Evolutionary conservation across 1,140 invertebrate genomes (phyloP), one percentile per base, ranked within the genome.

Genomic region (Aricia agestis): DNA sequence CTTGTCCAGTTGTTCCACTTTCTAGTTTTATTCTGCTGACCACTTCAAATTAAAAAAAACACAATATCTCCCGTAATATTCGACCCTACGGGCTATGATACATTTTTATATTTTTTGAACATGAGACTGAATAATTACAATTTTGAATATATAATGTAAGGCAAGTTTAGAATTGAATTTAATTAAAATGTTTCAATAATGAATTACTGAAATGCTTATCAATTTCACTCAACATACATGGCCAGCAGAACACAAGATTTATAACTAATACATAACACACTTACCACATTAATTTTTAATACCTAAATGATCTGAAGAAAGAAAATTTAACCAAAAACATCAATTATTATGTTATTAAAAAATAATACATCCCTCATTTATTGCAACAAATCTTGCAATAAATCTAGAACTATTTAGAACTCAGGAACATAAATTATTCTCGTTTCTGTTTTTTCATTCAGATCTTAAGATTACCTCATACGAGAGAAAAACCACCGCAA

Each of bases 251-350:
- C 73, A 72, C 74, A 70, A 73, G 42, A 52, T 76, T 73, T 70
- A 59, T 75, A 76, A 59, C 79, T 80, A 80, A 80, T 75, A 80
- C 79, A 78, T 80, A 80, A 80, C 77, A 80, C 79, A 78, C 75
- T 72, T 75, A 78, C 58, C 72, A 77, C 45, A 65, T 65, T 70
- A 19, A 73, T 69, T 36, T 69, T 83, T 81, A 79, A 79, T 79
- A 79, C 78, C 83, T 80, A 85, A 83, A 84, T 36, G 82, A 89
- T 90, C 86, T 90, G 84, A 88, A 89, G 85, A 78, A 87, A 59
- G 15, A 63, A 63, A 59, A 36, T 36, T 18, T 19, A 84, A 82
- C 78, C 36, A 36, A 86, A 87, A 81, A 78, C 72, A 78, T 82
- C 41, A 63, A 36, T 7, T 36, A 69, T 70, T 36, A 69, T 70